Evolutionary conservation across 2,888 invertebrate species (phyloP), one percentile per base, ranked within the genome.

Genomic region (Candidula unifasciata): DNA sequence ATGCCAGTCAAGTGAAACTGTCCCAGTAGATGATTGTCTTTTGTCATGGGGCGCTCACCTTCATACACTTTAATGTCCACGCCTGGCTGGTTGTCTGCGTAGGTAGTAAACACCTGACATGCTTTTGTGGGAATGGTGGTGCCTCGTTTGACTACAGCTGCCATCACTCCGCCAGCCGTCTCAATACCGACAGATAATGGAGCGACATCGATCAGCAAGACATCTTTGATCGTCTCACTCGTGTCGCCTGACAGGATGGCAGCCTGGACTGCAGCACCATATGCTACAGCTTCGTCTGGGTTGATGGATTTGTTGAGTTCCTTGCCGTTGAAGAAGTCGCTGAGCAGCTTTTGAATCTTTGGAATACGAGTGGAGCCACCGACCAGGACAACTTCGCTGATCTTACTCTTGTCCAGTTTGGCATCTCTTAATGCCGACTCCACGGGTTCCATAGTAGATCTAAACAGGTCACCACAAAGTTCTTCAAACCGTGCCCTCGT

Each of bases 341-440:
- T 71, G 24, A 71, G 71, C 35, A 71, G 71, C 10, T 71, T 71
- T n/a, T 71, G 71, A 21, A 71, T 71, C 71, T 71, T 71, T 35
- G 71, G 71, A 37, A 71, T 71, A 71, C 99, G 96, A 44, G 99
- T 99, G 74, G 98, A 98, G 81, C 97, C 98, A 89, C 98, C 98
- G 77, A 94, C 95, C 81, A 95, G 90, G 85, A 95, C 98, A n/a
- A n/a, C n/a, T n/a, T n/a, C n/a, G n/a, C n/a, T n/a, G n/a, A n/a
- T n/a, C n/a, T n/a, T n/a, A n/a, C 96, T 95, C 93, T 85, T 95
- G 94, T 87, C 92, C n/a, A n/a, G n/a, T n/a, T n/a, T n/a, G n/a
- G n/a, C n/a, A n/a, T n/a, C n/a, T n/a, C n/a, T n/a, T n/a, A n/a
- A n/a, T n/a, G n/a, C n/a, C n/a, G n/a, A n/a, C n/a, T n/a, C n/a